Base-by-base conservation (phyloP, 2,888 invertebrate genomes). In the Altica lythri region DNA sequence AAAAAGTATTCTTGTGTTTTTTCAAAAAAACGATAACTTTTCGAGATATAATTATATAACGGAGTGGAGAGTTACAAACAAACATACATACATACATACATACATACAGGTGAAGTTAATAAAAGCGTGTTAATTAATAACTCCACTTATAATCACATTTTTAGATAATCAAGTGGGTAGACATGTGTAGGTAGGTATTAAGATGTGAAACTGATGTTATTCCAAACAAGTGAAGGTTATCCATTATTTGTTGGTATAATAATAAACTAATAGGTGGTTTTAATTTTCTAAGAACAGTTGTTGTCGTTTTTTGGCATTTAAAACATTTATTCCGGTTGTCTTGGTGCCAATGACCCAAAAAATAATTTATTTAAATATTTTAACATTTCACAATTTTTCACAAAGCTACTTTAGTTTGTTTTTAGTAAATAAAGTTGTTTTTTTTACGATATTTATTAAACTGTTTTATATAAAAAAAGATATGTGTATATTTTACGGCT, bases 391-490 rank as follows among this genome's bases (percentile, higher is more conserved):
- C 22, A 22, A 22, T 22, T 22, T 22, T 22, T 5, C 22, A 22
- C 22, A 22, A 22, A 5, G 4, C 8, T 8, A 22, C 22, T 5
- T 22, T 22, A 8, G 22, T 4, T 22, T 22, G 4, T 5, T 10
- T 6, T 10, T 10, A 30, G 14, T 22, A 37, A 47, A 47, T 17
- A 3, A 14, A 10, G 34, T 45, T 34, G 22, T 19, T 18, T 25
- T 45, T 18, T 19, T 45, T 22, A 34, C 22, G 35, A 35, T 25
- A 52, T 34, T 25, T 25, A n/a, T n/a, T n/a, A n/a, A n/a, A n/a
- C n/a, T n/a, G n/a, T n/a, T n/a, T n/a, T n/a, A n/a, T n/a, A n/a
- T n/a, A n/a, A n/a, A n/a, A n/a, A n/a, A n/a, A n/a, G n/a, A n/a
- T n/a, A n/a, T n/a, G n/a, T n/a, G n/a, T n/a, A n/a, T n/a, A n/a